Percentiles rank a stretch among this genome's conserved stretches.
Conservation (phyloP, 2,113 vertebrate genomes). For the Lynx canadensis region DNA sequence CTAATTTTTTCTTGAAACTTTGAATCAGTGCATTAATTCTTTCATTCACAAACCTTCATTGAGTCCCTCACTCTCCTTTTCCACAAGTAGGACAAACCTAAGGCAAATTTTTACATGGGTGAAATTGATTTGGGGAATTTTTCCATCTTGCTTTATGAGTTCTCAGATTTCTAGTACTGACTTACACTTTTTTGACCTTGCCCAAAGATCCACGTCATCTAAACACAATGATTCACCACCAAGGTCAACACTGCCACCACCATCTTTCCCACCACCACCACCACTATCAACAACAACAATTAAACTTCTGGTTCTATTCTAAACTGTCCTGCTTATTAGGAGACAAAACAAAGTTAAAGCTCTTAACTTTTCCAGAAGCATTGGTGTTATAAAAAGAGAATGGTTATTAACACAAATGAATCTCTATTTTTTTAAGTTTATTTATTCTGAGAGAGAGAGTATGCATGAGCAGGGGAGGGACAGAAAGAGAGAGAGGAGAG, state of each 20-base stretch:
- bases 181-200: background rate
- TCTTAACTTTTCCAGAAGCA: background rate
- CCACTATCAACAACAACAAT: background rate
- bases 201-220: background rate
- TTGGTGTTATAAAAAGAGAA: background rate
- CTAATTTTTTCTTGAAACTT: background rate
- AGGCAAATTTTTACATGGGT: background rate
- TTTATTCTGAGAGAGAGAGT: too few relatives aligned
- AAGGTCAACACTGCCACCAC: background rate
- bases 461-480: too few relatives aligned
- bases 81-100: background rate
- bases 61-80: background rate
- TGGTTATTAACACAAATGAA: background rate
- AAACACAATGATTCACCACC: background rate
- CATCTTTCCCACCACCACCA: background rate
- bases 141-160: background rate
- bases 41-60: background rate
- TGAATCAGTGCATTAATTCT: background rate
- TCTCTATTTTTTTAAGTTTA: background rate
- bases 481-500: too few relatives aligned
- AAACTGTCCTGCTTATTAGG: background rate
- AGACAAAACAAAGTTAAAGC: background rate
- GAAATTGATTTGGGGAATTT: background rate
- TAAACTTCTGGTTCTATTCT: background rate
- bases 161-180: background rate